Conservation (phyloP, 2,113 vertebrate genomes). For the Scomber colias region DNA sequence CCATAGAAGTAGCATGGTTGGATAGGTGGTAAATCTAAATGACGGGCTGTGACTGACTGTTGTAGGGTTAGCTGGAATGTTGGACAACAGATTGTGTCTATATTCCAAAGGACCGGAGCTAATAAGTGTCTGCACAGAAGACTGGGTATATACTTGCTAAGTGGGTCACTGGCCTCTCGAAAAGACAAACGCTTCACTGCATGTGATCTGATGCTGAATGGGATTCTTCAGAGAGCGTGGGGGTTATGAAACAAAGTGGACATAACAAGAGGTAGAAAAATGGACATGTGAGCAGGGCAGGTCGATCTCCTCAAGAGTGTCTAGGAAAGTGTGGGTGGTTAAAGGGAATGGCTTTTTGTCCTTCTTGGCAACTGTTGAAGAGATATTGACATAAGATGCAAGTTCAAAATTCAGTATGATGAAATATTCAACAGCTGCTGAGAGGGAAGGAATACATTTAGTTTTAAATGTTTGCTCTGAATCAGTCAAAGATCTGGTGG, state of each 20-base stretch:
- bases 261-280: neutral
- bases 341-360: too few species aligned
- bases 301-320: neutral
- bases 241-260: neutral
- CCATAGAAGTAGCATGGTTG: too few species aligned
- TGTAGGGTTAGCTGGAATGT: neutral
- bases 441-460: neutral
- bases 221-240: neutral
- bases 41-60: neutral
- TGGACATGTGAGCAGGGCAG: neutral
- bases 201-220: neutral
- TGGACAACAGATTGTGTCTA: neutral
- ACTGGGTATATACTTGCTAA: slow-evolving; percentile 1
- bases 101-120: too few species aligned
- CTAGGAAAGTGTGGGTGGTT: neutral
- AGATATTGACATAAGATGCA: too few species aligned
- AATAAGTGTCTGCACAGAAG: slow-evolving; percentile 6
- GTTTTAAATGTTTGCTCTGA: neutral
- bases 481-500: neutral
- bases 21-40: neutral
- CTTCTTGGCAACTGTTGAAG: too few species aligned
- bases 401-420: too few species aligned
- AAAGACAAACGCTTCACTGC: slow-evolving; percentile 8
- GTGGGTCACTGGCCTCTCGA: slow-evolving; percentile 11
- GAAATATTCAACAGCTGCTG: neutral